phyloP scores from a whole-genome alignment of 2,113 vertebrate species.

The Anthoscopus minutus region DNA sequence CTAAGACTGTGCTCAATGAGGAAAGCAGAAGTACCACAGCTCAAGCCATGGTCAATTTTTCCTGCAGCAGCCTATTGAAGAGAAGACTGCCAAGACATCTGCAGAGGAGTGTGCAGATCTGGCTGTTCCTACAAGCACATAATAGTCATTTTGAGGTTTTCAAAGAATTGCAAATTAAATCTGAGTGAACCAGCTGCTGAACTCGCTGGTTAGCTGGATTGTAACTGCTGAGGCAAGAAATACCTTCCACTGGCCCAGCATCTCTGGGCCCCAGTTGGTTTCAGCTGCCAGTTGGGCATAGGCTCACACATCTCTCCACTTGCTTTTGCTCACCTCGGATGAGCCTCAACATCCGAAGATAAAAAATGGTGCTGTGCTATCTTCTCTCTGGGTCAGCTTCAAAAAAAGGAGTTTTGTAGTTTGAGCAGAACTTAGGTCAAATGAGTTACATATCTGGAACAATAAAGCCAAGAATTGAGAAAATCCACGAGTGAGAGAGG shows the following conservation, averaged over 20 bases:
- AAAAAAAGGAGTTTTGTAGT: background rate
- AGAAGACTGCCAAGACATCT: conserved; percentile 14
- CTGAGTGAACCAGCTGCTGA: background rate
- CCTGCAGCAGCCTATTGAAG: background rate
- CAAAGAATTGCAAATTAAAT: conserved; percentile 15
- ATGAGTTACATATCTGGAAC: background rate
- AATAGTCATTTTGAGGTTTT: background rate
- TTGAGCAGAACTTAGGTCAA: background rate
- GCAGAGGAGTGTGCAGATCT: background rate
- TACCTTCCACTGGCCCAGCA: background rate
- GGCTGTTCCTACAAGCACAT: background rate
- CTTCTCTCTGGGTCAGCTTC: background rate
- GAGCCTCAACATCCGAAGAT: background rate
- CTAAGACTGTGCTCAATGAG: background rate
- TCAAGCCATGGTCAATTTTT: background rate
- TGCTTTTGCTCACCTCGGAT: background rate
- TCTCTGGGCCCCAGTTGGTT: background rate
- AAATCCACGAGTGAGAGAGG: background rate
- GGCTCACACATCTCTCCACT: background rate
- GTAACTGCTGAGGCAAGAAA: background rate
- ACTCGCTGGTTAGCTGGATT: background rate
- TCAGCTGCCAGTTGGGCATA: background rate
- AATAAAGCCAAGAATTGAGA: background rate
- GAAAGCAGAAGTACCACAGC: background rate
- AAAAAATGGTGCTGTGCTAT: background rate